Percentiles rank a stretch among this genome's conserved stretches.
These are phyloP conservation scores for Porites lutea DNA, from an alignment of 64 coral and sea anemone genomes.

Conservation along the genomic window DNA sequence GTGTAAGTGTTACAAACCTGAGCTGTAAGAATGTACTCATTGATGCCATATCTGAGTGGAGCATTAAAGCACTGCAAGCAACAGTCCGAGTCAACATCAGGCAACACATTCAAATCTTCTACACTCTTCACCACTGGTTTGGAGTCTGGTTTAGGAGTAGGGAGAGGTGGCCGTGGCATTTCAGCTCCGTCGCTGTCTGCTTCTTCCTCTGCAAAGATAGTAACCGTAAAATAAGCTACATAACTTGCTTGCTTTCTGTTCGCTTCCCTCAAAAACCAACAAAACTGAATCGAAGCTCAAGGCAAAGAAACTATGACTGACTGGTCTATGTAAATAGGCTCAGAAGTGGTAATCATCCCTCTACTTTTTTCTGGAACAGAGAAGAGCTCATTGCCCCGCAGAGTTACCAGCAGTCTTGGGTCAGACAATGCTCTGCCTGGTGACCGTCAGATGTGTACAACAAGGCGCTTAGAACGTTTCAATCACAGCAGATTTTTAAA, in stretches of 20 bases:
- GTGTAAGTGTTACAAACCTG: constrained; percentile 51
- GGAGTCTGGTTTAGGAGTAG: not conserved
- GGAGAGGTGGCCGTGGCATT: not conserved
- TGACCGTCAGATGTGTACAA: too few relatives aligned
- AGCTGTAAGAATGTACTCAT: constrained; percentile 79
- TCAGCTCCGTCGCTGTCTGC: not conserved
- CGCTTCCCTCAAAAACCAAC: too few relatives aligned
- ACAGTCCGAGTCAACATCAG: constrained; percentile 57
- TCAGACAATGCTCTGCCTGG: too few relatives aligned
- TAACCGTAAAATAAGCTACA: not conserved
- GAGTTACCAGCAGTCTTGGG: too few relatives aligned
- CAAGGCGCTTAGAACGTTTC: too few relatives aligned
- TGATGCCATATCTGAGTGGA: constrained; percentile 76
- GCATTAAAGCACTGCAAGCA: constrained; percentile 80
- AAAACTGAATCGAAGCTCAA: too few relatives aligned
- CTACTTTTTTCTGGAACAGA: too few relatives aligned
- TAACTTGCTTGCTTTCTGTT: not conserved
- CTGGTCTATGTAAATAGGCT: too few relatives aligned
- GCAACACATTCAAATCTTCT: constrained; percentile 62
- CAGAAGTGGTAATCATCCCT: too few relatives aligned
- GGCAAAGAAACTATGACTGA: too few relatives aligned
- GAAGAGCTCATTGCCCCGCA: too few relatives aligned
- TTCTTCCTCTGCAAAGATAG: constrained; percentile 1
- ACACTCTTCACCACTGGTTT: constrained; percentile 58
- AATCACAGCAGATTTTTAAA: too few relatives aligned